Evolutionary conservation across 2,797 vertebrate species (phyloP).

Genomic region (Hozukius guyotensis): DNA sequence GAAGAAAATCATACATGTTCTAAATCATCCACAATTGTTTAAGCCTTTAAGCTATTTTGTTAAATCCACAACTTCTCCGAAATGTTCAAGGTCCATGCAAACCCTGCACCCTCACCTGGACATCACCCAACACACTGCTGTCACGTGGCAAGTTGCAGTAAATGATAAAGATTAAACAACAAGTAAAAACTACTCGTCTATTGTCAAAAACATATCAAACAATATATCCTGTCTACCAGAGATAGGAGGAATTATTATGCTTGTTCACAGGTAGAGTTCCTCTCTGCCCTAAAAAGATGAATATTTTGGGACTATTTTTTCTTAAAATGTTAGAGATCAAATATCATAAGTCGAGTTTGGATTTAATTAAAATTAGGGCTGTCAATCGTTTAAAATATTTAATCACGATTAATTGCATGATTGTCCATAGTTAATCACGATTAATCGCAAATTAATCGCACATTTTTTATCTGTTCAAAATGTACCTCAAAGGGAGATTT

Average conservation of each 20-base stretch:
- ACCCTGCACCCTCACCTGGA: background rate
- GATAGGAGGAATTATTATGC: background rate
- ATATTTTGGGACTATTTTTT: background rate
- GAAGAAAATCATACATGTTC: background rate
- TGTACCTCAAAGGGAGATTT: too few species aligned
- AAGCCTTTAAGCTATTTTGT: background rate
- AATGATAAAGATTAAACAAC: background rate
- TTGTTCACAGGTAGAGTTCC: background rate
- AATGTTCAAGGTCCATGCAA: background rate
- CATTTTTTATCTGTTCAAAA: too few species aligned
- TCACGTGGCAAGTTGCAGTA: background rate
- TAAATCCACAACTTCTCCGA: background rate
- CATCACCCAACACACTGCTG: background rate
- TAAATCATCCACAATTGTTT: background rate
- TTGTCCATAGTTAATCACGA: too few species aligned
- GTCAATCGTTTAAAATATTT: too few species aligned
- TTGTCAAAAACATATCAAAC: background rate
- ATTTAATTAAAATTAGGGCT: background rate
- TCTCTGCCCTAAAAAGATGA: background rate
- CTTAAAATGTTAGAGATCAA: background rate
- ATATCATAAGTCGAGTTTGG: background rate
- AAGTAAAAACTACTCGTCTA: background rate
- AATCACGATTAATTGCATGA: too few species aligned
- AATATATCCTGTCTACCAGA: background rate
- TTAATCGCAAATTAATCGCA: too few species aligned